Conservation (phyloP, 1,140 invertebrate genomes). For the Hestina assimilis region DNA sequence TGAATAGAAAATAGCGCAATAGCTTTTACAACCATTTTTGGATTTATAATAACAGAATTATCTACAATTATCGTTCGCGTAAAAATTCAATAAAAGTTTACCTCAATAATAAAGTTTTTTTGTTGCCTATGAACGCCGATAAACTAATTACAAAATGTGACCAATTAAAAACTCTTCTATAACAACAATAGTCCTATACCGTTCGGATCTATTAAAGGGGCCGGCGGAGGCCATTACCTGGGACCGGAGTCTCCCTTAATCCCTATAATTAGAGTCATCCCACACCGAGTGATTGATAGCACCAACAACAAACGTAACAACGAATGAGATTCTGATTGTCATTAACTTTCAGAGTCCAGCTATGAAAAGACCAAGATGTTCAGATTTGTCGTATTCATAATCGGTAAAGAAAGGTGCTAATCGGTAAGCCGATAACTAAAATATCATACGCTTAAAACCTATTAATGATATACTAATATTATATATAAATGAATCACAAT, state of each 20-base stretch:
- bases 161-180: slow-evolving; percentile 60
- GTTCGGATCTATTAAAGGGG: slow-evolving; percentile 47
- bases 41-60: too few species aligned
- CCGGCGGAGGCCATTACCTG: slow-evolving; percentile 58
- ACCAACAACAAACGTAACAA: slow-evolving; percentile 35
- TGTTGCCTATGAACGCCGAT: too few species aligned
- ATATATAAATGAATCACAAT: too few species aligned
- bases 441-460: too few species aligned
- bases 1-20: too few species aligned
- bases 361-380: background rate
- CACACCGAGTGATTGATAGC: slow-evolving; percentile 68
- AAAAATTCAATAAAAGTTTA: too few species aligned
- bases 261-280: slow-evolving; percentile 70
- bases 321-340: slow-evolving; percentile 59
- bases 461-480: too few species aligned
- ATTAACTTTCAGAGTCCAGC: background rate
- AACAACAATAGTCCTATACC: slow-evolving; percentile 33
- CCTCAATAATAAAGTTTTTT: too few species aligned
- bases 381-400: background rate
- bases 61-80: too few species aligned
- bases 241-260: slow-evolving; percentile 50
- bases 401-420: too few species aligned
- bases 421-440: too few species aligned
- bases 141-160: slow-evolving; percentile 29
- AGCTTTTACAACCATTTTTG: too few species aligned